A percentile compares a stretch with the other conserved stretches of the same genome.
These are phyloP conservation scores for Hemitrygon akajei DNA, from an alignment of 2,797 vertebrate genomes.

Conservation along the genomic window DNA sequence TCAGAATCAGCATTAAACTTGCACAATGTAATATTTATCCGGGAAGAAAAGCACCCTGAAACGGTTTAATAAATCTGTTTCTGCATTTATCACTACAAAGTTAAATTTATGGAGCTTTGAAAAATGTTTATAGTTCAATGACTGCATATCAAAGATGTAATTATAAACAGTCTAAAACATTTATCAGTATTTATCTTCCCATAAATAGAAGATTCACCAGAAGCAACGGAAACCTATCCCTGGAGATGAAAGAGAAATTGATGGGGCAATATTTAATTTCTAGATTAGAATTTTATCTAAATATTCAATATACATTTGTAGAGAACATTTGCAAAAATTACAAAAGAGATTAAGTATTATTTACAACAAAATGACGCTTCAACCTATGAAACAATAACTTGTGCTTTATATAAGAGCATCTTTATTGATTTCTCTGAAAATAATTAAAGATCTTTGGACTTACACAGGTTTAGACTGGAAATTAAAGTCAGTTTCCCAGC, in stretches of 20 bases:
- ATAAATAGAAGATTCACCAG: neutral
- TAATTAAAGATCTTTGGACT: neutral
- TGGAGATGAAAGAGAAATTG: neutral
- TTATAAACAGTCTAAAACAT: neutral
- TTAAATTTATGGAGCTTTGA: neutral
- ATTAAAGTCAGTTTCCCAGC: neutral
- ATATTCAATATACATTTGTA: neutral
- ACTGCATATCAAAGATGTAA: neutral
- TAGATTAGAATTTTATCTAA: neutral
- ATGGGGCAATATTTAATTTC: too few relatives aligned
- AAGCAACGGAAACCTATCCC: neutral
- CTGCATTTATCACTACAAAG: neutral
- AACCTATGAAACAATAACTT: neutral
- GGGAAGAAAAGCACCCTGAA: neutral
- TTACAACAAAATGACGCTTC: neutral
- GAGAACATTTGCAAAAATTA: neutral
- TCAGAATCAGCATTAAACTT: neutral
- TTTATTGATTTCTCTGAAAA: neutral
- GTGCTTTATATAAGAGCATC: neutral
- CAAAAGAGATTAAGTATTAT: neutral
- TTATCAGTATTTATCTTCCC: neutral
- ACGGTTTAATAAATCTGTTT: neutral
- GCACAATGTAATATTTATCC: neutral
- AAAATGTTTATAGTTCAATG: conserved; percentile 5
- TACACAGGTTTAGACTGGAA: neutral